Conservation (phyloP, 2,113 vertebrate species). For the Tauraco erythrolophus region DNA sequence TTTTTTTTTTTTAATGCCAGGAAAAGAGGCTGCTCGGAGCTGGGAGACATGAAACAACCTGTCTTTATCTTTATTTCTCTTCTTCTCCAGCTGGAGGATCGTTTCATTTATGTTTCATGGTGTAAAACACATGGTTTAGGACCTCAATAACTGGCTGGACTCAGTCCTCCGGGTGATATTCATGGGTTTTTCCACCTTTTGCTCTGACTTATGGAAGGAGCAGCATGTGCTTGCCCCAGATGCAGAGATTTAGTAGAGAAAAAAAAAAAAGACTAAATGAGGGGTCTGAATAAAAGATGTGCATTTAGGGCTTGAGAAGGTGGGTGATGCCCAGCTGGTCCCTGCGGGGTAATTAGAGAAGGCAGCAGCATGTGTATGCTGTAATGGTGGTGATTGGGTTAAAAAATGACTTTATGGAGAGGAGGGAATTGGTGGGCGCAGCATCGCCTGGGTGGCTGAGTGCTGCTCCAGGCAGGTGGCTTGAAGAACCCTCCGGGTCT, state of each 20-base stretch:
- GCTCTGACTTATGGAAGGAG: neutral
- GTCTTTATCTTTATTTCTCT: neutral
- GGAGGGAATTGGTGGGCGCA: neutral
- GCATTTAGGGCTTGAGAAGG: neutral
- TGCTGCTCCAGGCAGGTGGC: neutral
- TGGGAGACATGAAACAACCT: neutral
- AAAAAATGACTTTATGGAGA: neutral
- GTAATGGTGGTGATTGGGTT: neutral
- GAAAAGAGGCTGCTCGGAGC: neutral
- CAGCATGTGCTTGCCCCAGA: neutral
- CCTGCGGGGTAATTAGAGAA: neutral
- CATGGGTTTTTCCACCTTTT: neutral
- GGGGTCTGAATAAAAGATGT: neutral
- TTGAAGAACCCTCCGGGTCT: neutral
- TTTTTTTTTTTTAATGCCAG: neutral
- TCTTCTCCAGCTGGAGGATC: neutral
- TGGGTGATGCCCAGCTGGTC: rapidly evolving
- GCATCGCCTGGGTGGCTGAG: neutral
- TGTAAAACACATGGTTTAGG: neutral
- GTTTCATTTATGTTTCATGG: neutral
- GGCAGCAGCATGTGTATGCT: neutral
- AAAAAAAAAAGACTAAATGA: neutral
- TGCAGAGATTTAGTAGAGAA: neutral
- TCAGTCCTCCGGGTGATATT: neutral
- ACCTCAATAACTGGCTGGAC: neutral